phyloP scores from a whole-genome alignment of 2,888 invertebrate species.

The Eilema depressum region DNA sequence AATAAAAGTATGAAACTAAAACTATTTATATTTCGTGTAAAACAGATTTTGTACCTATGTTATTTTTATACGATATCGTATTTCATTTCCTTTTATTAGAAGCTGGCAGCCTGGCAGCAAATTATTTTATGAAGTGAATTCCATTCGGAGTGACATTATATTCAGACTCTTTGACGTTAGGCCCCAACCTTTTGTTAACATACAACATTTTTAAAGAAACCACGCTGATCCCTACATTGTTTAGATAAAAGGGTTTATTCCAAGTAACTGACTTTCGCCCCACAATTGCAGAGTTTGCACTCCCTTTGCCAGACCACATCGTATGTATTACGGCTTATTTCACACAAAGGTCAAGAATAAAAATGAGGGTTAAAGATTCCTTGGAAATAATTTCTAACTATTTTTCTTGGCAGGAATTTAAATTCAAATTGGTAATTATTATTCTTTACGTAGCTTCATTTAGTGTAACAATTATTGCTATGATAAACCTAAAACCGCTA shows the following conservation, averaged over 20 bases:
- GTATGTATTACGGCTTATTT: not conserved
- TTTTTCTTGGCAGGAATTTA: not conserved
- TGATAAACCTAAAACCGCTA: no score
- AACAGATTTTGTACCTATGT: no score
- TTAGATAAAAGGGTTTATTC: conserved; percentile 40
- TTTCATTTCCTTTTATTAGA: no score
- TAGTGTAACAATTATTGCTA: not conserved
- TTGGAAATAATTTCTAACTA: not conserved
- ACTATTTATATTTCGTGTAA: no score
- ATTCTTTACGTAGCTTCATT: not conserved
- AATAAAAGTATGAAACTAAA: no score
- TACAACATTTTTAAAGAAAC: conserved; percentile 37
- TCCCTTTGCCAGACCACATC: not conserved
- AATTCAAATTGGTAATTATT: not conserved
- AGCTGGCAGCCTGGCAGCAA: not conserved
- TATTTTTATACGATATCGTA: no score
- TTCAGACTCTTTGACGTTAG: not conserved
- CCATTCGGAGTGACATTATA: not conserved
- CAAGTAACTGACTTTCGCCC: conserved; percentile 22
- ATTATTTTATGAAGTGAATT: not conserved
- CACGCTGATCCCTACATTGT: conserved; percentile 26
- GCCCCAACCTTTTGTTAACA: conserved; percentile 17
- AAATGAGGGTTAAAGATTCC: not conserved
- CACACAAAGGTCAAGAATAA: not conserved
- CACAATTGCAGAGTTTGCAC: conserved; percentile 7